Base-by-base conservation (phyloP, 2,113 vertebrate species). In the western clawed frog (Xenopus tropicalis) region DNA sequence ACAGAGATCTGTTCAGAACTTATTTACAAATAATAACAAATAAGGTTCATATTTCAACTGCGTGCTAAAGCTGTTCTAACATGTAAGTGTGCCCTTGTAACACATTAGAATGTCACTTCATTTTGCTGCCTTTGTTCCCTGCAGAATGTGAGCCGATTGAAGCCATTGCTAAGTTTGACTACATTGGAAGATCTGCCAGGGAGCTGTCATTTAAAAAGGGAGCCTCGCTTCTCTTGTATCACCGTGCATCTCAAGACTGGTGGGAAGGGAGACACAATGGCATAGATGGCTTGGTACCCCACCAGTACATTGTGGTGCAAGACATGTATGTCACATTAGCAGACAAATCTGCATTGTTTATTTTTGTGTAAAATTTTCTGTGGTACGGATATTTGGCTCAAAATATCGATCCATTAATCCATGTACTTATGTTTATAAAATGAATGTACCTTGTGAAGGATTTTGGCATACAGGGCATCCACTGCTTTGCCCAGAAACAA, bases 261-360 rank as follows among this genome's bases (percentile, higher is more conserved):
- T 99, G 97, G 97, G 97, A 99, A 90, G 97, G 97, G 46, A 88
- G 97, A 21, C 97, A 99, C 89, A 99, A 98, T 0, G 97, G 97
- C 23, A 88, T 99, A 1, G 97, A 99, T 2, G 97, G 97, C 58
- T 91, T 99, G 43, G 97, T 99, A 67, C 97, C 97, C 11, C 97
- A 99, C 80, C 97, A 99, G 86, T 99, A 99, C 78, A 98, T 99
- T 3, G 97, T 99, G 73, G 97, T 99, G 81, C 97, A 99, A 79
- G 97, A 99, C 69, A 94, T 97, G 97, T 99, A 90, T 98, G 97
- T 90, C 74, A 11, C 25, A 20, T 54, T n/a, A 21, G 29, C 46
- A 48, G 46, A 37, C 3, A 6, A 29, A 46, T 3, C 46, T 48
- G 46, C 46, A 14, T 11, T 48, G 46, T 48, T 14, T 48, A 12